Evolutionary conservation across 2,797 vertebrate genomes (phyloP), one percentile per base, ranked within the genome.

Genomic region (Sebastes flavidus): DNA sequence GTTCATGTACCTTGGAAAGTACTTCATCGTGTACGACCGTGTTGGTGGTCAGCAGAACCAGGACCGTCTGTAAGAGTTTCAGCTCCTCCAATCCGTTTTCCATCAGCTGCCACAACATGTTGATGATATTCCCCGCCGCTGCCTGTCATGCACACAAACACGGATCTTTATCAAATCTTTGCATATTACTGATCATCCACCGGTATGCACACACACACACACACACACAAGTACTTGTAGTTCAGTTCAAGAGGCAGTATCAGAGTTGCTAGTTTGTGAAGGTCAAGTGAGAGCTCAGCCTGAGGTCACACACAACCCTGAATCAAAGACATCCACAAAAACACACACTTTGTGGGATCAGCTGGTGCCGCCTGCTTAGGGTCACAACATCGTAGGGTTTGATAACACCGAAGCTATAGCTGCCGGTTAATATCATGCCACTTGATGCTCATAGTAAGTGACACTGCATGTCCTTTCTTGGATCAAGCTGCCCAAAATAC

Each of bases 61-160:
- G 97, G 83, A 99, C 99, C 0, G 99, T 99, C 93, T 99, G 99
- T 55, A 99, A 93, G 16, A 99, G 95, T 76, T 99, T 99, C 66
- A 99, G 96, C 94, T 99, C 99, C 95, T 99, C 99, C 87, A 99
- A 95, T 73, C 98, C 97, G 59, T 99, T 99, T 91, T 99, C 99
- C 99, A 99, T 99, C 89, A 99, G 95, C 89, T 99, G 99, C 99
- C 99, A 99, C 91, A 99, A 92, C 98, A 99, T 99, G 94, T 99
- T 99, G 92, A 99, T 99, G 90, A 99, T 98, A 94, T 99, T 99
- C 84, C 98, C 99, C 8, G 98, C 99, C 30, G 99, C 98, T 61
- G 95, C 96, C 99, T 99, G 94, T 78, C 20, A 49, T 2, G 16
- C 1, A 68, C 22, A 83, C 14, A 71, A 8, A 78, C n/a, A 67